Conservation (phyloP, 1,140 invertebrate genomes). For the Steinernema khuongi region DNA sequence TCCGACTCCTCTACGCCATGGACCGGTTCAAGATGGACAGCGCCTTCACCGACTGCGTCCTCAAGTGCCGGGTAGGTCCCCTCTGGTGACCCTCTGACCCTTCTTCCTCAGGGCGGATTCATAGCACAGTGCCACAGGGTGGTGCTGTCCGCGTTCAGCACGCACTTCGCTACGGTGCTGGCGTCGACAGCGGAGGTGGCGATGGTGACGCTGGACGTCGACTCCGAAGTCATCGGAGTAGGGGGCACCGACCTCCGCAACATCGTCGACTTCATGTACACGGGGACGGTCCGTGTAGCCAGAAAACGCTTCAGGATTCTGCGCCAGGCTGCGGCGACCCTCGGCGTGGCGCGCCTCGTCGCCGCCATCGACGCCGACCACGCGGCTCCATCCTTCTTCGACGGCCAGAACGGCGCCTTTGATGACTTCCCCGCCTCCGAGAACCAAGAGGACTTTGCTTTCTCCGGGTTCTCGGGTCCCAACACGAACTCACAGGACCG, state of each 20-base stretch:
- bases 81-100: neutral
- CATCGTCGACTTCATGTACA: conserved; percentile 32
- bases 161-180: conserved; percentile 24
- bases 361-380: conserved; percentile 21
- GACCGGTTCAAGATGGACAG: conserved; percentile 16
- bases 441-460: conserved; percentile 4
- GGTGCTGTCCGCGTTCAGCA: conserved; percentile 24
- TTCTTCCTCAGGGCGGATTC: conserved; percentile 17
- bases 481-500: neutral
- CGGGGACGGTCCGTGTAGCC: conserved; percentile 16
- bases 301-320: conserved; percentile 19
- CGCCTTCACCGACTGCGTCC: conserved; percentile 23
- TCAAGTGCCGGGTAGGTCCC: conserved; percentile 19
- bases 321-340: conserved; percentile 12
- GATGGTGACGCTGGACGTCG: conserved; percentile 30
- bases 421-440: conserved; percentile 9
- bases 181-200: neutral
- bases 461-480: neutral
- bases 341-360: conserved; percentile 21
- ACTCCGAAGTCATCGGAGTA: conserved; percentile 22
- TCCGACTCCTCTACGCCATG: neutral
- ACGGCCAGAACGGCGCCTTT: neutral
- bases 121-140: conserved; percentile 28
- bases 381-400: neutral
- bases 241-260: conserved; percentile 25